Base-by-base conservation (phyloP, 1,140 invertebrate genomes). In the Latrodectus geometricus region DNA sequence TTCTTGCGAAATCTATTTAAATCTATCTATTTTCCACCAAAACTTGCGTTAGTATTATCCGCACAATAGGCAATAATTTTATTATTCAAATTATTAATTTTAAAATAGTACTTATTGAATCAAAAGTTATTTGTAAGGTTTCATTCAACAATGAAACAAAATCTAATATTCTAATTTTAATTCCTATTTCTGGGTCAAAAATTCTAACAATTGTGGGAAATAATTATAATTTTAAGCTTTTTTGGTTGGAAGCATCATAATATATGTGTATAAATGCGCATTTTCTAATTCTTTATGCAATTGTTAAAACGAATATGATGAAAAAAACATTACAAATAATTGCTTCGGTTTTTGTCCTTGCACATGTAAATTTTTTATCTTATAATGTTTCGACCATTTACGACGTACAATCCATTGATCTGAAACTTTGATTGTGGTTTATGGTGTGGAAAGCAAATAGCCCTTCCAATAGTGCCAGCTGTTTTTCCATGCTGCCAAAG, bases 71-170 rank as follows among this genome's bases (percentile, higher is more conserved):
- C n/a, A n/a, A n/a, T 76, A 21, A 20, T 15, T 21, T 76, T 76
- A 81, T 81, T 66, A 12, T 81, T 21, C 21, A 70, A 81, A 81
- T 81, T 70, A 70, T 49, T 81, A 11, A 69, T 81, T 81, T 79
- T 21, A 54, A 54, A 76, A 76, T 76, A 76, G 74, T 76, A 76
- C 49, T 61, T 54, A 81, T 20, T 23, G 56, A 81, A 81, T 52
- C 65, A 70, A 70, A 69, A 70, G 52, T 81, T 70, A 81, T 81
- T 70, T 74, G 54, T 69, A 65, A 70, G n/a, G 79, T 81, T 81
- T 81, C 65, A 65, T 35, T 65, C 20, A 65, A 21, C 65, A 81
- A 70, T 69, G 70, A 81, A 81, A 70, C 65, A 70, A 81, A 69
- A 70, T 81, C 23, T 74, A 72, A 70, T 72, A 9, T 81, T n/a